phyloP scores from a whole-genome alignment of 2,888 invertebrate genomes.

The Lasioglossum figueresi region DNA sequence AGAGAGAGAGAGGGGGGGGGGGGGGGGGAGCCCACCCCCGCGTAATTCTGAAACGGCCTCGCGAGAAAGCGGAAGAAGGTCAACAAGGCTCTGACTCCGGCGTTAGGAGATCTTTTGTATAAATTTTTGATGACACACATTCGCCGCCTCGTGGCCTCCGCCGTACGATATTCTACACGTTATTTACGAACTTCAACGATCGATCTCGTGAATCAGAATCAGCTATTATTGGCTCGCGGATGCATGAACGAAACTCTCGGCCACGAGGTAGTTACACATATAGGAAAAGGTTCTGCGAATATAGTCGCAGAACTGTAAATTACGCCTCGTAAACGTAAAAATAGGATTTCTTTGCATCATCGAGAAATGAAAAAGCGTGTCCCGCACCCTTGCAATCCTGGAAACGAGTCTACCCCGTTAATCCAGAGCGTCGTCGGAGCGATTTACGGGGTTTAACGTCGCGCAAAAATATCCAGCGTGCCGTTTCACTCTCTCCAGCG shows the following conservation, averaged over 20 bases:
- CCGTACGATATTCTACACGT: not conserved
- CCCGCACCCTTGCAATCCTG: no score
- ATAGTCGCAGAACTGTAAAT: not conserved
- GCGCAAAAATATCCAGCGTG: not conserved
- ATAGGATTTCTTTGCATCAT: no score
- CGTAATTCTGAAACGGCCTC: slow-evolving; percentile 17
- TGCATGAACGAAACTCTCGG: not conserved
- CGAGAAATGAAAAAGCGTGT: no score
- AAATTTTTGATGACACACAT: slow-evolving; percentile 51
- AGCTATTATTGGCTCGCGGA: not conserved
- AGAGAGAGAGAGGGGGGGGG: not conserved
- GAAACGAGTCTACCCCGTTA: no score
- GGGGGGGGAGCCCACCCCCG: no score
- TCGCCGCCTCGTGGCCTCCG: not conserved
- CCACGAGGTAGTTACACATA: not conserved
- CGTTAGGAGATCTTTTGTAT: slow-evolving; percentile 43
- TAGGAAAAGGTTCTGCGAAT: not conserved
- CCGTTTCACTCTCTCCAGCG: slow-evolving; percentile 16
- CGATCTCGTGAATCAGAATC: not conserved
- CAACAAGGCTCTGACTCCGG: slow-evolving; percentile 41
- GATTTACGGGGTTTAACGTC: not conserved
- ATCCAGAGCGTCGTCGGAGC: not conserved
- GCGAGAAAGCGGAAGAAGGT: slow-evolving; percentile 39
- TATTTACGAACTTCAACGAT: slow-evolving; percentile 1
- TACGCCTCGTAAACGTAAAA: no score